phyloP scores from a whole-genome alignment of 2,113 vertebrate genomes.

The Actenoides hombroni region DNA sequence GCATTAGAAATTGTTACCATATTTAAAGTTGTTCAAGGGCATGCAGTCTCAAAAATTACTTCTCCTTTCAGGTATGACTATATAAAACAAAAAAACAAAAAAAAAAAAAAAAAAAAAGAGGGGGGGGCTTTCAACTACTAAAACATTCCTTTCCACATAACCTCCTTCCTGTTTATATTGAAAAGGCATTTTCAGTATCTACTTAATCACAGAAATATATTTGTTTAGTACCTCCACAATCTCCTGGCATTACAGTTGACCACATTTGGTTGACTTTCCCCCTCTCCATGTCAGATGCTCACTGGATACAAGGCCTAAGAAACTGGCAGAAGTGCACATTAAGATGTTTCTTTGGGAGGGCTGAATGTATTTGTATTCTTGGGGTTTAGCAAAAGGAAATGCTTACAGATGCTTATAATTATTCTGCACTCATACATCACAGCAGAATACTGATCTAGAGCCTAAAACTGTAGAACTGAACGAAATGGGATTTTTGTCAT shows the following conservation, averaged over 20 bases:
- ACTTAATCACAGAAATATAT: not conserved
- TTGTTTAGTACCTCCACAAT: conserved; percentile 11
- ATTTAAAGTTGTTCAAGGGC: conserved; percentile 63
- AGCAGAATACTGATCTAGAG: not conserved
- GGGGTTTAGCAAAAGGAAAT: conserved; percentile 32
- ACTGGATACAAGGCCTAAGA: not conserved
- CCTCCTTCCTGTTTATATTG: conserved; percentile 8
- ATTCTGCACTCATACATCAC: not conserved
- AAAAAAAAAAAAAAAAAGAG: not conserved
- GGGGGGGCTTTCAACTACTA: conserved; percentile 41
- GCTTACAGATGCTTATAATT: conserved; percentile 38
- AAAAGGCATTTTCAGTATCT: conserved; percentile 4
- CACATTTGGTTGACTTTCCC: not conserved
- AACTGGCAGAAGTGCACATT: not conserved
- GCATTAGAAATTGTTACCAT: conserved; percentile 67
- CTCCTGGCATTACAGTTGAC: not conserved
- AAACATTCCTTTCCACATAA: conserved; percentile 31
- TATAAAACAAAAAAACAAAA: not conserved
- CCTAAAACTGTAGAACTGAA: not conserved
- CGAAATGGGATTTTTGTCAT: conserved; percentile 51
- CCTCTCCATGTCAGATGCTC: not conserved
- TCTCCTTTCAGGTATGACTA: conserved; percentile 43
- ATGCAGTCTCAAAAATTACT: conserved; percentile 40
- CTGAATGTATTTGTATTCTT: not conserved
- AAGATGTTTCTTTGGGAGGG: not conserved